phyloP scores from a whole-genome alignment of 2,888 invertebrate genomes.

The Coleophora deauratella region DNA sequence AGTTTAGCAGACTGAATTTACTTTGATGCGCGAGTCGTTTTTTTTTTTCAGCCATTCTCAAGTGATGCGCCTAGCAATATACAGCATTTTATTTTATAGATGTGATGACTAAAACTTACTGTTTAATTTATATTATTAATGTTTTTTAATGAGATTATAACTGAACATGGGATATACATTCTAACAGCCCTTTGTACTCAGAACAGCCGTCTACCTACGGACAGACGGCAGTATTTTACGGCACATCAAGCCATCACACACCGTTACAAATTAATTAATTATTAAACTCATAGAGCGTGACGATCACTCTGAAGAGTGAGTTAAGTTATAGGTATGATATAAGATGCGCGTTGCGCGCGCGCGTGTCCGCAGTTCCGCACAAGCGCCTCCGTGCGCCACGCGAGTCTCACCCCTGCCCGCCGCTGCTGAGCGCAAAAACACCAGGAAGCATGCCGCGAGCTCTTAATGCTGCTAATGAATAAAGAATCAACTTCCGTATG shows the following conservation, averaged over 20 bases:
- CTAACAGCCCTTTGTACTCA: no score
- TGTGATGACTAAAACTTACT: no score
- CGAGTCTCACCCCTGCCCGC: conserved; percentile 23
- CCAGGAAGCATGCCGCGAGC: conserved; percentile 44
- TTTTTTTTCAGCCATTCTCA: no score
- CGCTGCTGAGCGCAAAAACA: conserved; percentile 44
- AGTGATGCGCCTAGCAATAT: no score
- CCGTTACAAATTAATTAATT: conserved; percentile 42
- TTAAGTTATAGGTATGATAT: conserved; percentile 36
- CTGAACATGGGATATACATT: no score
- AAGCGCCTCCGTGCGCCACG: conserved; percentile 48
- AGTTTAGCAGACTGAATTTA: no score
- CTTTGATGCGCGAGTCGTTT: no score
- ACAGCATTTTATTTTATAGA: no score
- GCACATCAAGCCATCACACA: conserved; percentile 3
- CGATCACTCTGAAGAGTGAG: conserved; percentile 12
- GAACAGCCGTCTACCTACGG: no score
- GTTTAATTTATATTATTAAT: no score
- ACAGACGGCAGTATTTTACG: no score
- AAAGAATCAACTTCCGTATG: conserved; percentile 56
- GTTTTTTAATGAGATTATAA: no score
- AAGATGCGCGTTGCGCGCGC: conserved; percentile 26
- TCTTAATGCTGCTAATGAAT: conserved; percentile 55
- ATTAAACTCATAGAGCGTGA: conserved; percentile 30
- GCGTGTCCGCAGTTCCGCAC: conserved; percentile 35